phyloP scores from a whole-genome alignment of 1,140 invertebrate species.

The Neoseiulus cucumeris region DNA sequence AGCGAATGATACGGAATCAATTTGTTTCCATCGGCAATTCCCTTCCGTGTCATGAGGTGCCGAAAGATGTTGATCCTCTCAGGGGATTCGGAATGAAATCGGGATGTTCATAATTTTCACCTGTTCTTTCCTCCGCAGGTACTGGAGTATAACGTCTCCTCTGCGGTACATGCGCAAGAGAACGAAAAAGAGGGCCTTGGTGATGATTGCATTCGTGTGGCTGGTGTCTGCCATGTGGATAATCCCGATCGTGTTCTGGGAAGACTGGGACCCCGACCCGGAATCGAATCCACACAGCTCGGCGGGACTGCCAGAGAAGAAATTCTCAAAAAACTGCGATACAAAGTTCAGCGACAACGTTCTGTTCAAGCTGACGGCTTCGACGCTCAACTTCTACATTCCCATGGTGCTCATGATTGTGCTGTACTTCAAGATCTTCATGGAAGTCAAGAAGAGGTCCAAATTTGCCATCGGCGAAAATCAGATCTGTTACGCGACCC shows the following conservation, averaged over 20 bases:
- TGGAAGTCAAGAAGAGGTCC: slow-evolving; percentile 32
- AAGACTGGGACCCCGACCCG: slow-evolving; percentile 17
- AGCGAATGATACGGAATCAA: no score
- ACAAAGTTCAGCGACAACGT: slow-evolving; percentile 36
- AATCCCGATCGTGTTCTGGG: slow-evolving; percentile 34
- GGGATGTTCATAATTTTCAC: no score
- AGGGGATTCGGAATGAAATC: no score
- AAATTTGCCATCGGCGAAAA: slow-evolving; percentile 26
- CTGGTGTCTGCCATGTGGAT: slow-evolving; percentile 33
- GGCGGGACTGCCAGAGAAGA: slow-evolving; percentile 21
- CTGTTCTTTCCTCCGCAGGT: slow-evolving; percentile 15
- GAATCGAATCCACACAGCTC: slow-evolving; percentile 14
- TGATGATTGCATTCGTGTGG: slow-evolving; percentile 36
- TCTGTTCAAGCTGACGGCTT: slow-evolving; percentile 33
- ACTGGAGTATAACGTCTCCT: slow-evolving; percentile 39
- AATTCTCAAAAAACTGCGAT: slow-evolving; percentile 27
- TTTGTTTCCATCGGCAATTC: no score
- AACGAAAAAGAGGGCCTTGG: slow-evolving; percentile 35
- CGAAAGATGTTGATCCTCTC: no score
- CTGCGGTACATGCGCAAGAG: slow-evolving; percentile 37
- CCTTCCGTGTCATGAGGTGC: no score
- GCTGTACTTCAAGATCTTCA: slow-evolving; percentile 34
- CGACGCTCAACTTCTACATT: slow-evolving; percentile 37
- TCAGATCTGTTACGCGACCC: neutral
- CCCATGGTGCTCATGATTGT: slow-evolving; percentile 35